These are phyloP conservation scores for Suricata suricatta DNA, from an alignment of 2,113 vertebrate genomes.

Conservation along the genomic window DNA sequence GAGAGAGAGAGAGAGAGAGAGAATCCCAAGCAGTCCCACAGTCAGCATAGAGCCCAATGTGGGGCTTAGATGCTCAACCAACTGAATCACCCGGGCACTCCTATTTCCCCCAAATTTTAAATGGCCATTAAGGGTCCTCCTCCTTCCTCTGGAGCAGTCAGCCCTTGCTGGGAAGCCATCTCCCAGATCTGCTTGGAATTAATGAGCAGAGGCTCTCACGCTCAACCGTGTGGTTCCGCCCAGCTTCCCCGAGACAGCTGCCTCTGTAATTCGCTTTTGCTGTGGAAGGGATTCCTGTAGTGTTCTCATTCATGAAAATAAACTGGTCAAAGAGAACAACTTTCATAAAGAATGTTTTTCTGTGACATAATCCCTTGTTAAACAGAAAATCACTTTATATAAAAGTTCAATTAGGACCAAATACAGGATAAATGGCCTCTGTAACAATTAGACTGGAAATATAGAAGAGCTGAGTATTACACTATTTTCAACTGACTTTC, in stretches of 20 bases:
- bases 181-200: background rate
- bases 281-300: background rate
- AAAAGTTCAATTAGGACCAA: conserved; percentile 54
- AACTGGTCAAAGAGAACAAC: conserved; percentile 14
- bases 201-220: background rate
- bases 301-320: conserved; percentile 24
- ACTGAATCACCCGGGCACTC: background rate
- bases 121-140: background rate
- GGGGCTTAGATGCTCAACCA: too few species aligned
- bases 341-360: conserved; percentile 19
- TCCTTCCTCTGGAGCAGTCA: background rate
- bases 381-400: conserved; percentile 58
- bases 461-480: background rate
- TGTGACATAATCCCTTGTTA: conserved; percentile 32
- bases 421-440: conserved; percentile 49
- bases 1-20: too few species aligned
- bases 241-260: background rate
- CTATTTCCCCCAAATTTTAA: background rate
- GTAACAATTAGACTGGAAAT: conserved; percentile 40
- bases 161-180: background rate
- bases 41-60: too few species aligned
- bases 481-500: conserved; percentile 32
- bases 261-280: background rate
- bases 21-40: too few species aligned
- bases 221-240: background rate